phyloP scores from a whole-genome alignment of 2,797 vertebrate species.

The Hemitrygon akajei region DNA sequence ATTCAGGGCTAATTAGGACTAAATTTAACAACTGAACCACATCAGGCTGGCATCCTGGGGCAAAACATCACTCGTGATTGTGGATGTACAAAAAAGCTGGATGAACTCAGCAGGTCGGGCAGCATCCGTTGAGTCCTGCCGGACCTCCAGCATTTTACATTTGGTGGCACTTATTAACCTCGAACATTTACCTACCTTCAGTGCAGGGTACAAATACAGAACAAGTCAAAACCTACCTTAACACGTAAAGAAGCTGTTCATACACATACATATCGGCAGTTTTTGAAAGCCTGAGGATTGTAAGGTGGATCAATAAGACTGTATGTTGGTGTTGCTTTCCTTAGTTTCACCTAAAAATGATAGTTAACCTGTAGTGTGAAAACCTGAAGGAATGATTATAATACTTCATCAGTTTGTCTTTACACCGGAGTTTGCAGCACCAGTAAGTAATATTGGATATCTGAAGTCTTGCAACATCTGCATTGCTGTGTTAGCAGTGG shows the following conservation, averaged over 20 bases:
- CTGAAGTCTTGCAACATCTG: too few species aligned
- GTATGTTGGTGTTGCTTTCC: background rate
- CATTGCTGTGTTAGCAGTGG: background rate
- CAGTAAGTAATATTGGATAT: background rate
- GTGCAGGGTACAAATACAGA: background rate
- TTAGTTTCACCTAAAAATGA: background rate
- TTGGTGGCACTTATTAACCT: background rate
- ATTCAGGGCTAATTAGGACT: constrained; percentile 38
- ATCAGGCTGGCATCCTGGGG: background rate
- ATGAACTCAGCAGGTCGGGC: too few species aligned
- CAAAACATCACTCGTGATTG: background rate
- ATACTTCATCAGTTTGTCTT: background rate
- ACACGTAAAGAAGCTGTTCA: background rate
- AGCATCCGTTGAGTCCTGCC: too few species aligned
- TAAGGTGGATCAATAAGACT: background rate
- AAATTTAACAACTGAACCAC: constrained; percentile 30
- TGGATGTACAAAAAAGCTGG: too few species aligned
- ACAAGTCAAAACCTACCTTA: background rate
- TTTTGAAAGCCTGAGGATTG: background rate
- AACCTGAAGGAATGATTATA: background rate
- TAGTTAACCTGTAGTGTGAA: background rate
- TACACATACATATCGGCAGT: background rate
- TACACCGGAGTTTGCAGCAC: background rate
- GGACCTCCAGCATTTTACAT: background rate
- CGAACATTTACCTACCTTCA: background rate